A percentile compares a stretch with the other conserved stretches of the same genome.
These are phyloP conservation scores for Caenorhabditis tropicalis DNA, from an alignment of 1,140 invertebrate genomes.

Conservation along the genomic window DNA sequence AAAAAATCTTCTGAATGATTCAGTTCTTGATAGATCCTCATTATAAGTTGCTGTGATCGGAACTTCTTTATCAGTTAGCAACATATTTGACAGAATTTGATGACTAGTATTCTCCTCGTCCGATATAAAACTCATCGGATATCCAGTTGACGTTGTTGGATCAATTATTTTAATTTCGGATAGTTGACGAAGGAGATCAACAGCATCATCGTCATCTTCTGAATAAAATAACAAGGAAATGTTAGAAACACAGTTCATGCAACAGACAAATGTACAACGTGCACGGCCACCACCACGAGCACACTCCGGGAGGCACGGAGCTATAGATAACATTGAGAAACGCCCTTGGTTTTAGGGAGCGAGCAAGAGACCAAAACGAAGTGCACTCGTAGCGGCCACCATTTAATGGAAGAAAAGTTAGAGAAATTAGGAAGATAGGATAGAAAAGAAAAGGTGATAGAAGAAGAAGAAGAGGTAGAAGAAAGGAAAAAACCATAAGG, in stretches of 20 bases:
- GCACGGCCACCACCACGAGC: conserved; percentile 41
- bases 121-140: conserved; percentile 16
- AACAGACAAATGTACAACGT: conserved; percentile 37
- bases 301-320: conserved; percentile 39
- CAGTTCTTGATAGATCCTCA: conserved; percentile 36
- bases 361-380: conserved; percentile 43
- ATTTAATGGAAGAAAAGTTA: conserved; percentile 27
- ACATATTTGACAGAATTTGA: conserved; percentile 7
- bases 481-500: not conserved
- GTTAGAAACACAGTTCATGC: conserved; percentile 20
- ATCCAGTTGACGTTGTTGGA: conserved; percentile 14
- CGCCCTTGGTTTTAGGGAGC: conserved; percentile 22
- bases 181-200: not conserved
- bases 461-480: not conserved
- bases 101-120: conserved; percentile 29
- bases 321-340: conserved; percentile 33
- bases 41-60: conserved; percentile 30
- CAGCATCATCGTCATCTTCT: conserved; percentile 28
- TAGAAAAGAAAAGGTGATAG: not conserved
- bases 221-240: not conserved
- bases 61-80: conserved; percentile 29
- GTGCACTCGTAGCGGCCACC: conserved; percentile 41
- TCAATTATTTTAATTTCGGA: conserved; percentile 4
- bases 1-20: conserved; percentile 46
- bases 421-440: conserved; percentile 9